Evolutionary conservation across 2,113 vertebrate genomes (phyloP).

Genomic region (Tenebrosternarchus preto): DNA sequence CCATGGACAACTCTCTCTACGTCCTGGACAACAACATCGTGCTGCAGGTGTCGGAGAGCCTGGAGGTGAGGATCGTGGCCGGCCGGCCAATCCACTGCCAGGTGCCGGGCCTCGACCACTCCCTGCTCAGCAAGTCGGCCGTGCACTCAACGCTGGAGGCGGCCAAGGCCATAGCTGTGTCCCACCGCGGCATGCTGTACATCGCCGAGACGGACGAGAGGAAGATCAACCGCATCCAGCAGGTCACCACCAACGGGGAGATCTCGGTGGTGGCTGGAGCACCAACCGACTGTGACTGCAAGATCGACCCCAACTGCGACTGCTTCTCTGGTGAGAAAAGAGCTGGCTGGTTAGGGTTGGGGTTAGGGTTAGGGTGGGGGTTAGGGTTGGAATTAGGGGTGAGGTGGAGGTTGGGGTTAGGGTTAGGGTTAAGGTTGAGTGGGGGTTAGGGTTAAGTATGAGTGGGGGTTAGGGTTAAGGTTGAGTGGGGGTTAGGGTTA

Average conservation of each 20-base stretch:
- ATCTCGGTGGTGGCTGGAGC: slow-evolving; percentile 81
- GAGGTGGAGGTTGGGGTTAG: too few relatives aligned
- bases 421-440: too few relatives aligned
- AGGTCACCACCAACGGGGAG: slow-evolving; percentile 85
- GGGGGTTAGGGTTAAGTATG: neutral
- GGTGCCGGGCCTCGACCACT: slow-evolving; percentile 83
- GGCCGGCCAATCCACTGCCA: slow-evolving; percentile 87
- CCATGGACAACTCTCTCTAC: slow-evolving; percentile 84
- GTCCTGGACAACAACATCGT: slow-evolving; percentile 88
- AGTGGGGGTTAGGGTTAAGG: too few relatives aligned
- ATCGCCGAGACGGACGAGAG: slow-evolving; percentile 86
- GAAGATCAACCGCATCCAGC: slow-evolving; percentile 86
- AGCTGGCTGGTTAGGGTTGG: neutral
- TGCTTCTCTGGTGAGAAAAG: slow-evolving; percentile 81
- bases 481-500: neutral
- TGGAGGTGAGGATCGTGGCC: slow-evolving; percentile 80
- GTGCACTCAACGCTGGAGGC: slow-evolving; percentile 84
- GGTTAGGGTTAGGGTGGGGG: too few relatives aligned
- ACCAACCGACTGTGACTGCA: slow-evolving; percentile 84
- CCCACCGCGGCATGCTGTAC: slow-evolving; percentile 81
- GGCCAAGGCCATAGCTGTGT: slow-evolving; percentile 80
- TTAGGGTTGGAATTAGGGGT: neutral
- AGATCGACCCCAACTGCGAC: slow-evolving; percentile 86
- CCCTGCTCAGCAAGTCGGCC: slow-evolving; percentile 83
- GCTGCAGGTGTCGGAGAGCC: slow-evolving; percentile 81